A percentile compares a stretch with the other conserved stretches of the same genome.
These are phyloP conservation scores for Athene noctua DNA, from an alignment of 2,113 vertebrate species.

Conservation along the genomic window DNA sequence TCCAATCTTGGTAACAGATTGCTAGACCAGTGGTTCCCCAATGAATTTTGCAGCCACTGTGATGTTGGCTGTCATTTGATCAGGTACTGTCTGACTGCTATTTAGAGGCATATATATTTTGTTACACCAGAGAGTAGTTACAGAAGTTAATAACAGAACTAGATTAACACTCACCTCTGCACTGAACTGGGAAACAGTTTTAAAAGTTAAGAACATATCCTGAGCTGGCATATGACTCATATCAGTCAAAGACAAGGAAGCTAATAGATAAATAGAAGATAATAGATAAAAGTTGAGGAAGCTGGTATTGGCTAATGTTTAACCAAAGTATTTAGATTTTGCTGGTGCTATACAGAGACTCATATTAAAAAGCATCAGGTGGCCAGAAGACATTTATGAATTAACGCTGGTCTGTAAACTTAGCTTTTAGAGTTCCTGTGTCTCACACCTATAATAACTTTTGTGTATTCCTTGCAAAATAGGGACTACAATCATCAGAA, in stretches of 20 bases:
- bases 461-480: background rate
- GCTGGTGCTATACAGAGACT: background rate
- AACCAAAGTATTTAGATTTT: background rate
- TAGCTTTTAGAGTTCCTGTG: background rate
- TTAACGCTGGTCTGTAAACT: background rate
- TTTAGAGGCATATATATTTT: background rate
- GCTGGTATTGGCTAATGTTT: rapidly evolving
- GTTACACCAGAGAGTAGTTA: background rate
- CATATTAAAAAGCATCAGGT: background rate
- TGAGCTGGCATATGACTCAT: background rate
- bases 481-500: background rate
- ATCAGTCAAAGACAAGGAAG: background rate
- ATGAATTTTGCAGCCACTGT: background rate
- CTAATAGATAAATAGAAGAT: background rate
- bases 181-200: background rate
- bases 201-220: background rate
- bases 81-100: background rate
- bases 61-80: background rate
- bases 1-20: background rate
- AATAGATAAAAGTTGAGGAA: background rate
- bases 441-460: background rate
- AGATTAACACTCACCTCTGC: background rate
- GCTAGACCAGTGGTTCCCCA: background rate
- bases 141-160: background rate
- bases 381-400: background rate